phyloP scores from a whole-genome alignment of 2,888 invertebrate genomes.

The Drosophila villosipedis region DNA sequence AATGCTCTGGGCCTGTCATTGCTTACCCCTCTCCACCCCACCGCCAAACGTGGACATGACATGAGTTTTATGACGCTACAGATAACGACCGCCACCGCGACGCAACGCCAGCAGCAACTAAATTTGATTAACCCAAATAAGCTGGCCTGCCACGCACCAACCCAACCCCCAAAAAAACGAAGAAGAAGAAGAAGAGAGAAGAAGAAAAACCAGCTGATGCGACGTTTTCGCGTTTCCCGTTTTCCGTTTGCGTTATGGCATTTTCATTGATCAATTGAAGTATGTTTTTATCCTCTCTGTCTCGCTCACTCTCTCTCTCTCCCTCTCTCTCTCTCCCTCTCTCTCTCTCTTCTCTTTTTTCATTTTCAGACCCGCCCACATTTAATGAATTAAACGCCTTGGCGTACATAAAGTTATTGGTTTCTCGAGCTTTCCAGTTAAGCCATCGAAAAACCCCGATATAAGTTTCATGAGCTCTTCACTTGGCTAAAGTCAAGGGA shows the following conservation, averaged over 20 bases:
- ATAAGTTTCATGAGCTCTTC: slow-evolving; percentile 38
- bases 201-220: slow-evolving; percentile 29
- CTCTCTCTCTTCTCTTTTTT: background rate
- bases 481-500: slow-evolving; percentile 5
- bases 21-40: background rate
- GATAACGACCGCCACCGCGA: slow-evolving; percentile 38
- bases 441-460: slow-evolving; percentile 45
- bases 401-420: slow-evolving; percentile 33
- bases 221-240: slow-evolving; percentile 28
- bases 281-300: background rate
- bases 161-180: background rate
- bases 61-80: slow-evolving; percentile 51
- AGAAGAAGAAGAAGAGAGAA: background rate
- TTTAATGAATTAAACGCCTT: slow-evolving; percentile 29
- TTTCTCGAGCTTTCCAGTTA: slow-evolving; percentile 32
- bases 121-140: slow-evolving; percentile 79
- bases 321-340: background rate
- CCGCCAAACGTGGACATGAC: slow-evolving; percentile 40
- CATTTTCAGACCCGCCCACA: slow-evolving; percentile 2
- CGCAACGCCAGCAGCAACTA: slow-evolving; percentile 38
- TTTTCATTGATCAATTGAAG: slow-evolving; percentile 69
- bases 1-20: slow-evolving; percentile 42
- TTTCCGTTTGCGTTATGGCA: slow-evolving; percentile 9
- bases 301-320: background rate
- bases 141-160: slow-evolving; percentile 23